These are phyloP conservation scores for Bettongia penicillata DNA, from an alignment of 2,113 vertebrate species.

Conservation along the genomic window DNA sequence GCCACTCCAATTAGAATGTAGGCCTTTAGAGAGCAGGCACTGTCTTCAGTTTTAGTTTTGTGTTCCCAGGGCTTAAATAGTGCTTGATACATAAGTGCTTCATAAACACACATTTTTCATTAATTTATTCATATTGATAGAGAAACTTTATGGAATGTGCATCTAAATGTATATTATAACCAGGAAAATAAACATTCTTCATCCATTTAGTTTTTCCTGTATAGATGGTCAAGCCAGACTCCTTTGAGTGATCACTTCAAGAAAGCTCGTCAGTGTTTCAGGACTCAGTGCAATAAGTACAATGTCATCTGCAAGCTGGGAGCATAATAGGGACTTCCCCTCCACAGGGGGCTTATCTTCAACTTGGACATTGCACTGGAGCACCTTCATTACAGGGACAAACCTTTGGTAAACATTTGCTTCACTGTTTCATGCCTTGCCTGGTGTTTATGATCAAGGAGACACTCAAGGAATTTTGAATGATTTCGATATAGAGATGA, in stretches of 20 bases:
- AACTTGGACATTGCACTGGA: background rate
- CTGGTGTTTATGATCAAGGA: background rate
- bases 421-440: background rate
- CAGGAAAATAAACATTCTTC: background rate
- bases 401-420: background rate
- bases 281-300: background rate
- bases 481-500: background rate
- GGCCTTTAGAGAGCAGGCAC: background rate
- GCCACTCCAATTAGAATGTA: background rate
- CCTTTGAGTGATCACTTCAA: background rate
- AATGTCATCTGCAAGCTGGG: background rate
- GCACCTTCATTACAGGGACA: background rate
- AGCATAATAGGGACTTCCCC: background rate
- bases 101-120: background rate
- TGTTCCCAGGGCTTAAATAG: background rate
- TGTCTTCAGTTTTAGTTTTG: background rate
- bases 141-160: background rate
- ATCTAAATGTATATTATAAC: background rate
- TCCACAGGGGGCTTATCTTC: background rate
- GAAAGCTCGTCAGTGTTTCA: background rate
- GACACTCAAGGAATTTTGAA: background rate
- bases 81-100: background rate
- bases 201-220: background rate
- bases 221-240: background rate
- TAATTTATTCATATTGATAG: background rate